Conservation (phyloP, 2,888 invertebrate species). For the Amphipyra tragopoginis region DNA sequence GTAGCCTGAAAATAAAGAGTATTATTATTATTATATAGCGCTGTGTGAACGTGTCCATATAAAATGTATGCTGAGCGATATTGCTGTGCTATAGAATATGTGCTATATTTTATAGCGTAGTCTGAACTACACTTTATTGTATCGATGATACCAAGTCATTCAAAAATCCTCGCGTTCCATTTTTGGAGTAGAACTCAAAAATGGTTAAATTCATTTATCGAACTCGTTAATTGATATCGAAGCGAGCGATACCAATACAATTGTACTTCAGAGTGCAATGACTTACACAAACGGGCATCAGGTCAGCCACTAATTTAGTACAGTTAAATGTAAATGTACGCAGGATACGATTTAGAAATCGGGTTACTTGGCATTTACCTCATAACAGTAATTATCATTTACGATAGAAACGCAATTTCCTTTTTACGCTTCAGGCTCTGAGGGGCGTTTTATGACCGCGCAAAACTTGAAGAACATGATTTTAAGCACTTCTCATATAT, state of each 20-base stretch:
- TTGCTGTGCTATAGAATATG: too few relatives aligned
- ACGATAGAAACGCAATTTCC: conserved; percentile 74
- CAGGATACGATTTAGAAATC: conserved; percentile 68
- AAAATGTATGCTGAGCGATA: too few relatives aligned
- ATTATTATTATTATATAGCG: too few relatives aligned
- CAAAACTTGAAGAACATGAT: conserved; percentile 52
- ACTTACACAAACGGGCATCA: conserved; percentile 44
- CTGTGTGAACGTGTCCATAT: too few relatives aligned
- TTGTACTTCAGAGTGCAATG: conserved; percentile 59
- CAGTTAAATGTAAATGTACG: conserved; percentile 62
- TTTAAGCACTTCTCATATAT: conserved; percentile 42
- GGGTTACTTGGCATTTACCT: conserved; percentile 62
- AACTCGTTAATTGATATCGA: conserved; percentile 53
- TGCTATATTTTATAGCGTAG: too few relatives aligned
- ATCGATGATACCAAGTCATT: conserved; percentile 13
- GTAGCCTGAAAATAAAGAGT: too few relatives aligned
- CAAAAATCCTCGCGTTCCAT: conserved; percentile 15
- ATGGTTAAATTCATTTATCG: conserved; percentile 52
- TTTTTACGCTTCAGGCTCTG: conserved; percentile 59
- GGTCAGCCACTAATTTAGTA: conserved; percentile 63
- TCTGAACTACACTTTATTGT: too few relatives aligned
- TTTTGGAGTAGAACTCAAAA: conserved; percentile 31
- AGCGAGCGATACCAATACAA: conserved; percentile 43
- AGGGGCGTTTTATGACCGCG: conserved; percentile 55
- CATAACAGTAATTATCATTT: conserved; percentile 72